phyloP scores from a whole-genome alignment of 2,888 invertebrate genomes.

The Amphipoea lucens region DNA sequence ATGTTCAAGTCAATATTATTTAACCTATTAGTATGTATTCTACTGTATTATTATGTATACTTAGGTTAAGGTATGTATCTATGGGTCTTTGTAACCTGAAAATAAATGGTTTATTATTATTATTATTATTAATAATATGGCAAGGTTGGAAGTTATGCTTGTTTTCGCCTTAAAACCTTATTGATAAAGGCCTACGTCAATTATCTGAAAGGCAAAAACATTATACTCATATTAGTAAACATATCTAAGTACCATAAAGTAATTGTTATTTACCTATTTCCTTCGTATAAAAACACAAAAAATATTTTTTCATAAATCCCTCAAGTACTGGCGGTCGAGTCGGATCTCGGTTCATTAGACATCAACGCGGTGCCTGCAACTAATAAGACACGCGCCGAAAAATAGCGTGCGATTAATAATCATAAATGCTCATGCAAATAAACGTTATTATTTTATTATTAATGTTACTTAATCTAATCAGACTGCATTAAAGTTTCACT shows the following conservation, averaged over 20 bases:
- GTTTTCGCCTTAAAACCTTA: constrained; percentile 17
- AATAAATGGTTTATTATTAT: no score
- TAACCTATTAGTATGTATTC: no score
- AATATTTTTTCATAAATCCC: background rate
- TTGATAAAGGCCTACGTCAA: constrained; percentile 1
- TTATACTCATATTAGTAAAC: background rate
- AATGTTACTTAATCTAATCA: constrained; percentile 19
- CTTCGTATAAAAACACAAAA: no score
- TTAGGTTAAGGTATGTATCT: no score
- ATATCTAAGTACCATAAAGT: no score
- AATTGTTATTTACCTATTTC: background rate
- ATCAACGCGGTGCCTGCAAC: constrained; percentile 66
- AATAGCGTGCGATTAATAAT: constrained; percentile 33
- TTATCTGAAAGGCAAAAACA: background rate
- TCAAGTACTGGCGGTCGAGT: background rate
- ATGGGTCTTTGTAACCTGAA: no score
- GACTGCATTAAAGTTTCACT: constrained; percentile 38
- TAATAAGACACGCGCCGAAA: constrained; percentile 8
- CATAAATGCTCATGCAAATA: constrained; percentile 22
- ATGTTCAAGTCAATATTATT: constrained; percentile 50
- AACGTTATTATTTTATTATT: constrained; percentile 24
- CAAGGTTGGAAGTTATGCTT: constrained; percentile 18
- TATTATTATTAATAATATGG: constrained; percentile 29
- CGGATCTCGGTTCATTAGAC: constrained; percentile 64
- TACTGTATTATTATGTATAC: no score